phyloP scores from a whole-genome alignment of 2,797 vertebrate species.

The Characodon lateralis region DNA sequence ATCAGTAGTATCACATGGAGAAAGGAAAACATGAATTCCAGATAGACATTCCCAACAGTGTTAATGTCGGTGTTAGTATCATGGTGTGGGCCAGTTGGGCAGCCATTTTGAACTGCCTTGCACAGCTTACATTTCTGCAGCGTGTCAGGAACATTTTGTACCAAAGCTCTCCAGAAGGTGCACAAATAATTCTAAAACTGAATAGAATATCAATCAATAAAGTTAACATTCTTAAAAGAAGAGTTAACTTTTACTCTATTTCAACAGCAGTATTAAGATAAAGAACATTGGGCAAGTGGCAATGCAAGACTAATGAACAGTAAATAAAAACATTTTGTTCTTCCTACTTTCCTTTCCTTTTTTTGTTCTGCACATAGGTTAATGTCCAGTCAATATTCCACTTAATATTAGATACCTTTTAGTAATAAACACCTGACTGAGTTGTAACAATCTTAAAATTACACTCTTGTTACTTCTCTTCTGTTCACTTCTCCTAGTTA shows the following conservation, averaged over 20 bases:
- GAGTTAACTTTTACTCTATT: neutral
- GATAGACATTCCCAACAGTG: too few relatives aligned
- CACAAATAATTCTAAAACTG: neutral
- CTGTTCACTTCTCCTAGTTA: conserved; percentile 8
- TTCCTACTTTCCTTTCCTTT: too few relatives aligned
- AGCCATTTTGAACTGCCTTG: neutral
- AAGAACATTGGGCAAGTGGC: too few relatives aligned
- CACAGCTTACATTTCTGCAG: neutral
- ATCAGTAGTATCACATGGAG: too few relatives aligned
- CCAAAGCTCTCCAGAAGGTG: neutral
- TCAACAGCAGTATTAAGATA: neutral
- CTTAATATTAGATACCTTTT: neutral
- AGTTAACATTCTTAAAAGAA: too few relatives aligned
- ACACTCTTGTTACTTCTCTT: neutral
- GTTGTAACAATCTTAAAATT: neutral
- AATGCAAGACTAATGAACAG: too few relatives aligned
- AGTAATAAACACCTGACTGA: neutral
- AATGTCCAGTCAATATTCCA: neutral
- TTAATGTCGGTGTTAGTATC: too few relatives aligned
- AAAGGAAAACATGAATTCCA: too few relatives aligned
- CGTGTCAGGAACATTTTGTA: neutral
- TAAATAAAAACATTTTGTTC: too few relatives aligned
- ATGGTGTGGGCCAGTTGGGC: too few relatives aligned
- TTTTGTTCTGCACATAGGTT: too few relatives aligned
- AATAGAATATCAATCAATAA: neutral